Evolutionary conservation across 2,888 invertebrate species (phyloP).

Genomic region (Schizotus pectinicornis): DNA sequence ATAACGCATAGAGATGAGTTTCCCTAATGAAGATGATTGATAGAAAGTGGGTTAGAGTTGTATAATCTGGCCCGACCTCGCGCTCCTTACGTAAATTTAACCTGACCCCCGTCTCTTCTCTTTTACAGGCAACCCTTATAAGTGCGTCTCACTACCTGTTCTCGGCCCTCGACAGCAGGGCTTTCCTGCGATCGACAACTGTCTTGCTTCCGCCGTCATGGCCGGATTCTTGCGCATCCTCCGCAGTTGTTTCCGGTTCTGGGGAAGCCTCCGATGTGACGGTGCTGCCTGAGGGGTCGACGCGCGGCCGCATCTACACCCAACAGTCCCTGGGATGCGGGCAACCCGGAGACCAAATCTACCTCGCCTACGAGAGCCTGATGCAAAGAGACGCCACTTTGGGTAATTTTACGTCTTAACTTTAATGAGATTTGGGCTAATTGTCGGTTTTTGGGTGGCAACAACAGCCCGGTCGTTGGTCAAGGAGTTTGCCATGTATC

Average conservation of each 20-base stretch:
- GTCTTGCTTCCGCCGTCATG: slow-evolving; percentile 67
- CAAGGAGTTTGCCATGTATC: slow-evolving; percentile 70
- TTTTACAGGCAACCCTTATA: slow-evolving; percentile 62
- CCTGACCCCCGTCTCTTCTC: slow-evolving; percentile 22
- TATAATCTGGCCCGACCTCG: slow-evolving; percentile 6
- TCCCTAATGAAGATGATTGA: background rate
- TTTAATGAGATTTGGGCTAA: background rate
- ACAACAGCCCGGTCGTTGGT: slow-evolving; percentile 59
- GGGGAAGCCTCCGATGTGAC: slow-evolving; percentile 65
- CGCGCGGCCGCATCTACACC: slow-evolving; percentile 65
- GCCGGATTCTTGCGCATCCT: slow-evolving; percentile 61
- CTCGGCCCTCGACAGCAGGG: slow-evolving; percentile 64
- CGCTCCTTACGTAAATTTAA: background rate
- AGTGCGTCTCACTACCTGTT: slow-evolving; percentile 65
- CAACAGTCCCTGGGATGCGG: slow-evolving; percentile 68
- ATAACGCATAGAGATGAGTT: background rate
- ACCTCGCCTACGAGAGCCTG: slow-evolving; percentile 59
- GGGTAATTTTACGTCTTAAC: slow-evolving; percentile 40
- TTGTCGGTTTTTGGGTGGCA: background rate
- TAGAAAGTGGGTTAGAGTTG: background rate
- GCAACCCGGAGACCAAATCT: slow-evolving; percentile 65
- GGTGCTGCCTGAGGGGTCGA: slow-evolving; percentile 60
- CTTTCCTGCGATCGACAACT: slow-evolving; percentile 64
- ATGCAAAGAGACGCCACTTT: slow-evolving; percentile 50
- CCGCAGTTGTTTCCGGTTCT: slow-evolving; percentile 56